These are phyloP conservation scores for Tryphoninae sp. DNA, from an alignment of 2,888 invertebrate genomes.

Conservation along the genomic window DNA sequence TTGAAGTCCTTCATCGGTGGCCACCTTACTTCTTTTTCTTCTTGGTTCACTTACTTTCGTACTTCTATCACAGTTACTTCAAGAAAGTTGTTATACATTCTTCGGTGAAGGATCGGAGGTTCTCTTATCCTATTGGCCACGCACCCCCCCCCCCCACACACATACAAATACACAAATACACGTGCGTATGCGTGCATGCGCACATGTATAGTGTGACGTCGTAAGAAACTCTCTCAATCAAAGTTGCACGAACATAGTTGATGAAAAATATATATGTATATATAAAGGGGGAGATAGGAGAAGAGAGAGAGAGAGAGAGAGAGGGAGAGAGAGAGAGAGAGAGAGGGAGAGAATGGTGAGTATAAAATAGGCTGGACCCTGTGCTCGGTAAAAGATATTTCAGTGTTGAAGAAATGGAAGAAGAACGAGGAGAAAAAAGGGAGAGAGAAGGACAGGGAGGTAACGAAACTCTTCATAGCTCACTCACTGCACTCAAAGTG, in stretches of 20 bases:
- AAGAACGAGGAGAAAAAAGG: constrained; percentile 26
- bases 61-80: constrained; percentile 20
- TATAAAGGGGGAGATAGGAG: neutral
- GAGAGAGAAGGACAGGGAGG: constrained; percentile 13
- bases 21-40: constrained; percentile 19
- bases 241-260: constrained; percentile 55
- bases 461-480: constrained; percentile 26
- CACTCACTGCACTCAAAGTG: constrained; percentile 50
- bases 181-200: neutral
- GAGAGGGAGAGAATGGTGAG: constrained; percentile 15
- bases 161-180: neutral
- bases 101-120: neutral
- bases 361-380: neutral
- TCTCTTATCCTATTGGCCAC: constrained; percentile 16
- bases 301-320: neutral
- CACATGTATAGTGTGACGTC: neutral
- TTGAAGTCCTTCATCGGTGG: constrained; percentile 6
- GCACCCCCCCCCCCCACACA: neutral
- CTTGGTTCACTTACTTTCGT: constrained; percentile 6
- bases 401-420: constrained; percentile 11
- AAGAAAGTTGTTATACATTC: constrained; percentile 42
- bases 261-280: constrained; percentile 25
- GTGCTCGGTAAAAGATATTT: constrained; percentile 49
- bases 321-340: constrained; percentile 7
- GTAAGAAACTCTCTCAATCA: constrained; percentile 61